Base-by-base conservation (phyloP, 92 coral and sea anemone genomes). In the Epizoanthus fatuus region DNA sequence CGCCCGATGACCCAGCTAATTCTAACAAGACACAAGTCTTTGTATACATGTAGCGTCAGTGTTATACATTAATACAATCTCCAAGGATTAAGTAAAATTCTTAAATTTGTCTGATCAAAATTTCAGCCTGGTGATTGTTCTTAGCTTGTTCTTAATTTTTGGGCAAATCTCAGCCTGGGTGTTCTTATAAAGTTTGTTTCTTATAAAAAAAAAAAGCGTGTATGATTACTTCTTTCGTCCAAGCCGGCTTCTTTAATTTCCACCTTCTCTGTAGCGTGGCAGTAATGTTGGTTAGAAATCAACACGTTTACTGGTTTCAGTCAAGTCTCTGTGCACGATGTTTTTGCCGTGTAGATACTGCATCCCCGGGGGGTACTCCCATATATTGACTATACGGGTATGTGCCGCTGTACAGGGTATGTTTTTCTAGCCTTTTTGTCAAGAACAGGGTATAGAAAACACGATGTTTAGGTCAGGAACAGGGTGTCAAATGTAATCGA, bases 211-310 rank as follows among this genome's bases (percentile, higher is more conserved):
- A 29, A 29, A 29, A 29, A 29, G 35, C 35, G 35, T 29, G 35
- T 29, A 29, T 40, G 7, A 67, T 86, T 12, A 65, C 79, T 42
- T 80, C 84, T 37, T 22, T 47, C 52, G 59, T 10, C 90, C 90
- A 86, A 29, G 35, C 35, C 35, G 35, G 72, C 86, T 62, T 75
- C 86, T 20, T 64, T 16, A n/a, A 76, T 32, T 49, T 77, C 71
- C 12, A 63, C 63, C 13, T 69, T 70, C 9, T 57, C 12, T 40
- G 62, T 78, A 14, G 79, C 32, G 40, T 59, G 39, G 40, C 81
- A 75, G 62, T 87, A 91, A 65, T 91, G 89, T 47, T 72, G 81
- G 74, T 92, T 88, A 37, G 92, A 85, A 63, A 81, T 77, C 44
- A 90, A 69, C 25, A 86, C 84, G 56, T 86, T 90, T 22, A 60